Evolutionary conservation across 30 jellyfish, hydroid and myxozoan species (phyloP).

Genomic region (Nemopilema nomurai): DNA sequence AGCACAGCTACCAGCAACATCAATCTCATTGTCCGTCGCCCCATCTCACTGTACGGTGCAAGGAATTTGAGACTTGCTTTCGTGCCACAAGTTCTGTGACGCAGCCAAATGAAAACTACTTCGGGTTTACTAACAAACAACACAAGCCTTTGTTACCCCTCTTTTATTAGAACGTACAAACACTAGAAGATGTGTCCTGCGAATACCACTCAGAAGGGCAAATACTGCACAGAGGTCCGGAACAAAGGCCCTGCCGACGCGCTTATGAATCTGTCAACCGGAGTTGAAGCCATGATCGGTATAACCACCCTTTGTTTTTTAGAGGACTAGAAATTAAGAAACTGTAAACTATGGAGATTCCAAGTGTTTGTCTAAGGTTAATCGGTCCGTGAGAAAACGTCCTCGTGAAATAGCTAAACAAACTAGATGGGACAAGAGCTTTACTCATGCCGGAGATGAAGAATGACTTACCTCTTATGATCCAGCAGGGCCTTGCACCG

Average conservation of each 20-base stretch:
- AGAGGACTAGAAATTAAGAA: background rate
- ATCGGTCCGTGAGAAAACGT: background rate
- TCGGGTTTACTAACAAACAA: background rate
- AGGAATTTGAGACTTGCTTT: background rate
- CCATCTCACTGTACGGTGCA: background rate
- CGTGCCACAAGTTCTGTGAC: background rate
- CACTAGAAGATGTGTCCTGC: no score
- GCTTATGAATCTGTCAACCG: background rate
- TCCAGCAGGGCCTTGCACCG: background rate
- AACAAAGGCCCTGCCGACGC: background rate
- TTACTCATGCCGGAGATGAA: background rate
- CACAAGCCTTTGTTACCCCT: background rate
- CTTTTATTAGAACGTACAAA: background rate
- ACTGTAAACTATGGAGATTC: background rate
- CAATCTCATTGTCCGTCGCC: background rate
- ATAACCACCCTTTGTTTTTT: background rate
- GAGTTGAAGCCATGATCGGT: background rate
- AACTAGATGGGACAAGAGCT: background rate
- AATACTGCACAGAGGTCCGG: background rate
- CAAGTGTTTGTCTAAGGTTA: background rate
- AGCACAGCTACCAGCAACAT: background rate
- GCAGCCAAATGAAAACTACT: background rate
- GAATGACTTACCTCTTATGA: background rate
- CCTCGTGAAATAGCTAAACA: background rate
- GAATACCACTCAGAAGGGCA: no score